Conservation (phyloP, 2,888 invertebrate species). For the Lasius platythorax region DNA sequence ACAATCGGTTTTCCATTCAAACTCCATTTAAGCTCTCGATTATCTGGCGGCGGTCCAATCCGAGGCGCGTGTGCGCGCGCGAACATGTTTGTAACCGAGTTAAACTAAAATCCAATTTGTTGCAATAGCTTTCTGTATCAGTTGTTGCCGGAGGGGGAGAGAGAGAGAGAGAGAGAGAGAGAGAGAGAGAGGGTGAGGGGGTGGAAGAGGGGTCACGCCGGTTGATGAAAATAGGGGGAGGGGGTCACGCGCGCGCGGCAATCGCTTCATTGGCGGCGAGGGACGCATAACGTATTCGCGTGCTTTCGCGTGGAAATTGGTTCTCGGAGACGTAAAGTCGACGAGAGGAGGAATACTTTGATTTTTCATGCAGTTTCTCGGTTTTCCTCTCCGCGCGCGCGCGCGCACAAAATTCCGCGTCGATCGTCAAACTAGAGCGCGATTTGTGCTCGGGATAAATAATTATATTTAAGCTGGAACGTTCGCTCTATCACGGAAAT, state of each 20-base stretch:
- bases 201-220: background rate
- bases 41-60: conserved; percentile 52
- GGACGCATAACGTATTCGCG: conserved; percentile 25
- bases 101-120: conserved; percentile 76
- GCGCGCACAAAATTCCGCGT: background rate
- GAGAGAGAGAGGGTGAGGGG: background rate
- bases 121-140: conserved; percentile 67
- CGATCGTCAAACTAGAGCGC: background rate
- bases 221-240: conserved; percentile 40
- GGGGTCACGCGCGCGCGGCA: conserved; percentile 20
- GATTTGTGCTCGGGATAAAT: background rate
- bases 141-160: conserved; percentile 27
- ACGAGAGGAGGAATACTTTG: background rate
- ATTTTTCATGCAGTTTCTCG: background rate
- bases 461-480: background rate
- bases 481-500: too few species aligned
- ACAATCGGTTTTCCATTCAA: conserved; percentile 65
- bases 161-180: background rate
- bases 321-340: background rate
- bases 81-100: conserved; percentile 64
- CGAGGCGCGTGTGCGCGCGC: conserved; percentile 42
- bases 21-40: conserved; percentile 65
- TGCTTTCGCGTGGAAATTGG: background rate
- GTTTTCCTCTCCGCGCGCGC: background rate
- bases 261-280: conserved; percentile 37